Base-by-base conservation (phyloP, 2,797 vertebrate species). In the Dromococcyx pavoninus region DNA sequence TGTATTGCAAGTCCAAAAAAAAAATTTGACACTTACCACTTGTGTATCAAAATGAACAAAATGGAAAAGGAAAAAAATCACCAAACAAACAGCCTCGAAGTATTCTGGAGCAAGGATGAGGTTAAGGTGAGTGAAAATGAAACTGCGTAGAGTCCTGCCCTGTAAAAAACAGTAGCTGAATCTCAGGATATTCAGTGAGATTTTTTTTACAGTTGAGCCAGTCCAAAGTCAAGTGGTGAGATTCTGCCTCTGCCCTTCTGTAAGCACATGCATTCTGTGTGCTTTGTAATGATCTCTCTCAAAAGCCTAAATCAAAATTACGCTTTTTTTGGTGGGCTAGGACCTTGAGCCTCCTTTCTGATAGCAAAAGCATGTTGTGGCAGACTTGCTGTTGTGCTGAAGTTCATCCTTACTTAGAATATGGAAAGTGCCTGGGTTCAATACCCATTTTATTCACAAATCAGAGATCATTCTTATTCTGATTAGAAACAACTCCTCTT, bases 201-300 rank as follows among this genome's bases (percentile, higher is more conserved):
- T n/a, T 71, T 44, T 64, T 57, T 7, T 86, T 71, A 17, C 0
- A 43, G 22, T 50, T 72, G 57, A 87, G 58, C 46, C 1, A 2
- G 23, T 80, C 58, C 43, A 35, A 74, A 89, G n/a, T 71, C 41
- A 69, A 28, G 61, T 35, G 48, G 24, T 1, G 57, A 69, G 22
- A 11, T 77, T 85, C 57, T 80, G 25, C 64, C 56, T 80, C 15
- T 7, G 27, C n/a, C 33, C 6, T 64, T 53, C n/a, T 48, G 7
- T 30, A 24, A n/a, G 21, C 53, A 27, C 13, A 15, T 1, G 2
- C 6, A 1, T 12, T 41, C 25, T 69, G 13, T 3, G 0, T 78
- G n/a, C 13, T 32, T 17, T 12, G 15, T 44, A 22, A 53, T 44
- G 37, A 43, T 81, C 69, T 80, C 33, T 25, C 82, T 92, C 28